phyloP scores from a whole-genome alignment of 2,888 invertebrate species.

The Volucella inflata region DNA sequence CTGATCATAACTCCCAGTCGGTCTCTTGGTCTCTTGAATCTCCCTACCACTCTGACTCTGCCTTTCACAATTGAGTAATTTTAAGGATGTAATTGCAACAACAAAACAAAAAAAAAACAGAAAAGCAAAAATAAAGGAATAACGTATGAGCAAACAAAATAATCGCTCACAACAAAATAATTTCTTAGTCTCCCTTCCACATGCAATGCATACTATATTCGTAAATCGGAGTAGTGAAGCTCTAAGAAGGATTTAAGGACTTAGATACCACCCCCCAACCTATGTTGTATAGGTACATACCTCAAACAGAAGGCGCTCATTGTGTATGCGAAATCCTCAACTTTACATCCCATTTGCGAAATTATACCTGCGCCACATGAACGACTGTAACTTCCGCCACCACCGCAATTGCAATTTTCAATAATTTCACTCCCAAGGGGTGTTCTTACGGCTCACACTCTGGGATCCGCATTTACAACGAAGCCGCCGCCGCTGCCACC shows the following conservation, averaged over 20 bases:
- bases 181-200: constrained; percentile 30
- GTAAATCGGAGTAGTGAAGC: too few relatives aligned
- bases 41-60: constrained; percentile 6
- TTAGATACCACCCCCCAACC: constrained; percentile 14
- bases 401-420: constrained; percentile 73
- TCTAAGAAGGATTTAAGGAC: constrained; percentile 45
- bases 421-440: constrained; percentile 66
- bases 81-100: constrained; percentile 55
- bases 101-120: constrained; percentile 31
- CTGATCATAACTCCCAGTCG: too few relatives aligned
- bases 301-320: constrained; percentile 4
- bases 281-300: neutral
- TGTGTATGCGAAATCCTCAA: constrained; percentile 33
- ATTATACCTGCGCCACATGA: constrained; percentile 71
- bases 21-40: too few relatives aligned
- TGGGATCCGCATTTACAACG: too few relatives aligned
- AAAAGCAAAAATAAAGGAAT: constrained; percentile 26
- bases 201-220: constrained; percentile 34
- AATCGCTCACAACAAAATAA: constrained; percentile 62
- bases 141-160: constrained; percentile 57
- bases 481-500: neutral
- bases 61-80: constrained; percentile 61
- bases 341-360: constrained; percentile 71
- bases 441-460: neutral
- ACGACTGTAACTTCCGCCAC: constrained; percentile 70